These are phyloP conservation scores for Drosophila setifemur DNA, from an alignment of 1,140 invertebrate genomes.

Conservation along the genomic window DNA sequence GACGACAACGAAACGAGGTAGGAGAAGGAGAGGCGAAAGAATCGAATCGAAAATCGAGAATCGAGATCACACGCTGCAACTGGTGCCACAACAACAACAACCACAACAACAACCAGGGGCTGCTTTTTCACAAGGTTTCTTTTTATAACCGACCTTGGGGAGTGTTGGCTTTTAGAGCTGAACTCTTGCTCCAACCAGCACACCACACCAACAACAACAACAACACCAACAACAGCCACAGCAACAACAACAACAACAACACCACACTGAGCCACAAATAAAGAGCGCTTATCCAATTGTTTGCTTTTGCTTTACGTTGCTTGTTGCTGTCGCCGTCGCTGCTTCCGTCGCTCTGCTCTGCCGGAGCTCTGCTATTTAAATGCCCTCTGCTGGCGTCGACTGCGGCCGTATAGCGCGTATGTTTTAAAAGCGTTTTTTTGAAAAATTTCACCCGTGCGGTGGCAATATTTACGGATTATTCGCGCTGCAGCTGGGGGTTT, in stretches of 20 bases:
- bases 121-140: conserved; percentile 7
- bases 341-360: conserved; percentile 21
- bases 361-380: conserved; percentile 14
- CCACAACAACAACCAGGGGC: conserved; percentile 12
- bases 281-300: conserved; percentile 62
- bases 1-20: conserved; percentile 20
- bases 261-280: conserved; percentile 8
- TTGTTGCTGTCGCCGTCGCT: no score
- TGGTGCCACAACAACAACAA: conserved; percentile 6
- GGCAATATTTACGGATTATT: not conserved
- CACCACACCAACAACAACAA: no score
- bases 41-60: not conserved
- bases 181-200: conserved; percentile 16
- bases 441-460: not conserved
- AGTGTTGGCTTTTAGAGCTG: conserved; percentile 21
- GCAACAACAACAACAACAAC: conserved; percentile 1
- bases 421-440: not conserved
- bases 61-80: conserved; percentile 42
- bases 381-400: conserved; percentile 13
- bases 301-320: conserved; percentile 60
- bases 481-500: not conserved
- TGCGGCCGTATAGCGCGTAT: not conserved
- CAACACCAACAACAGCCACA: not conserved
- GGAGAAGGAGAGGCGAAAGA: not conserved
- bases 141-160: conserved; percentile 31